Percentiles rank a stretch among this genome's conserved stretches.
These are phyloP conservation scores for Dryomyza anilis DNA, from an alignment of 2,888 invertebrate genomes.

Conservation along the genomic window DNA sequence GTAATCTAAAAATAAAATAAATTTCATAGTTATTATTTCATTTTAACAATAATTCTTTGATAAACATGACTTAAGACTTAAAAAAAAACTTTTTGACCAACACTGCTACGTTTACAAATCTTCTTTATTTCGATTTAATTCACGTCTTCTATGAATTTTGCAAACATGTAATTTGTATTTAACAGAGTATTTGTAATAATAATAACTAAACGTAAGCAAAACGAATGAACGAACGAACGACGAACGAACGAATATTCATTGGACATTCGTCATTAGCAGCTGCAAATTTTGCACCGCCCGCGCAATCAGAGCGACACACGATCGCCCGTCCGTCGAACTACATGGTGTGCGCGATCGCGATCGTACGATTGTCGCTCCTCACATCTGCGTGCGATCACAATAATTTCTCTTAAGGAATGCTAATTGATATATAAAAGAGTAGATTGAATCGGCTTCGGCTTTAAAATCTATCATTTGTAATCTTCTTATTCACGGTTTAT, in stretches of 20 bases:
- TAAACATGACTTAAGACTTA: slow-evolving; percentile 6
- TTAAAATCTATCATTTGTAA: neutral
- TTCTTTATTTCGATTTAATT: neutral
- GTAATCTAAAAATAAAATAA: slow-evolving; percentile 16
- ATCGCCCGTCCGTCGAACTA: neutral
- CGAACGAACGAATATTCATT: too few species aligned
- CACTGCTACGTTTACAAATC: neutral
- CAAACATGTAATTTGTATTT: slow-evolving; percentile 6
- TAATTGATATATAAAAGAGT: slow-evolving; percentile 17
- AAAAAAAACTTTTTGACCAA: neutral
- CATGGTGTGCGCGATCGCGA: neutral
- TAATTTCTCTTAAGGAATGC: slow-evolving; percentile 22
- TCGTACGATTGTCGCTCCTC: neutral
- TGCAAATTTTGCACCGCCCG: slow-evolving; percentile 1
- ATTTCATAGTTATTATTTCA: neutral
- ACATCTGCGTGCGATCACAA: neutral
- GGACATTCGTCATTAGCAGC: neutral
- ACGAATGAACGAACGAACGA: too few species aligned
- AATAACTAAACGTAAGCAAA: slow-evolving; percentile 15
- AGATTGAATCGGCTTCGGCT: neutral
- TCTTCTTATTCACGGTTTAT: neutral
- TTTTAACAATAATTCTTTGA: slow-evolving; percentile 3
- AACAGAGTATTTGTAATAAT: slow-evolving; percentile 10
- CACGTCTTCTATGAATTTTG: neutral
- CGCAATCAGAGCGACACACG: neutral